Evolutionary conservation across 2,113 vertebrate genomes (phyloP), one percentile per base, ranked within the genome.

Genomic region (Pachycephala philippinensis): DNA sequence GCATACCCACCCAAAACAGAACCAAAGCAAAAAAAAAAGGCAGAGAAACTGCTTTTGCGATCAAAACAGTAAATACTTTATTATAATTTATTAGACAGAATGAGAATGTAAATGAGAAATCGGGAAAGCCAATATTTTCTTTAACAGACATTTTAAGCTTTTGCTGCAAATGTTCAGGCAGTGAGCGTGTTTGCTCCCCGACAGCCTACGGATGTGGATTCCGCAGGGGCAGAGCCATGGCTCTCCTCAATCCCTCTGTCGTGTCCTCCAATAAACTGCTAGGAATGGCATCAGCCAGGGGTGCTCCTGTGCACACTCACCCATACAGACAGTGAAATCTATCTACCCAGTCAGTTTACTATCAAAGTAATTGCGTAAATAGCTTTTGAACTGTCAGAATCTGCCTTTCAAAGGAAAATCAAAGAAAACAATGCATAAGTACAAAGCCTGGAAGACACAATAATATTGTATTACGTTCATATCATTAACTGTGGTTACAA

Each of bases 61-160:
- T 94, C 90, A 93, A 91, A 96, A 96, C 88, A 96, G 95, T 88
- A 96, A 96, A 96, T 95, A 96, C 86, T 95, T 96, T 93, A 96
- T 96, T 93, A 90, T 92, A 71, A 96, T 96, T 95, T 95, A 96
- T 92, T 93, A 92, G 89, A 89, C 95, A 95, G 93, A 96, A 96
- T 68, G 88, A 75, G 72, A 90, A 94, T 96, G 90, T 92, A 97
- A 97, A 95, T 94, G 93, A 96, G 95, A 90, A 93, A 86, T 78
- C 53, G 71, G 56, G 79, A 94, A 96, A 84, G 85, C 93, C 90
- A 96, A 37, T 88, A 89, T 93, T 96, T 96, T 94, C 93, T 93
- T 71, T 31, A 69, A 35, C 91, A 96, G 70, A 63, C 82, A 83
- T 59, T 87, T 35, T 31, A 88, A 88, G 93, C 71, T 70, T 84